A percentile compares a stretch with the other conserved stretches of the same genome.
Conservation (phyloP, 2,888 invertebrate genomes). For the Brachyptera putata region DNA sequence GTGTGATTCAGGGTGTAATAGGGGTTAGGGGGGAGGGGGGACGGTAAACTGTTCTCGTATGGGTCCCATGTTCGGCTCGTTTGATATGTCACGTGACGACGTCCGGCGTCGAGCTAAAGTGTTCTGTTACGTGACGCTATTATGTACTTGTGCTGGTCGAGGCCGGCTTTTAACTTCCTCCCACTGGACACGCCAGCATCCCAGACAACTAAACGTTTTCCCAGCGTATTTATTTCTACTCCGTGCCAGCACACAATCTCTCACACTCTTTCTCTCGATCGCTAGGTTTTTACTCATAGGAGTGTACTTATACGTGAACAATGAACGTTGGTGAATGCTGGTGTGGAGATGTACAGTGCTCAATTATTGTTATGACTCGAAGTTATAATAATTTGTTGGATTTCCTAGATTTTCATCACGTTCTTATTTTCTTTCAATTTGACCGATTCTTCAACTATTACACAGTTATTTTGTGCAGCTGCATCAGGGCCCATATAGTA, state of each 20-base stretch:
- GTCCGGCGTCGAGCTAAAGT: slow-evolving; percentile 2
- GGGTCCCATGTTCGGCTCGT: slow-evolving; percentile 12
- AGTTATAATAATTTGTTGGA: too few relatives aligned
- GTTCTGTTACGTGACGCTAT: slow-evolving; percentile 17
- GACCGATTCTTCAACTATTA: too few relatives aligned
- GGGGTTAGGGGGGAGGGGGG: neutral
- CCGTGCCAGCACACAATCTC: neutral
- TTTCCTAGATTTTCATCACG: too few relatives aligned
- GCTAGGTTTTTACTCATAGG: too few relatives aligned
- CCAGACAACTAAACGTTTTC: neutral
- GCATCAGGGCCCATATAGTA: too few relatives aligned
- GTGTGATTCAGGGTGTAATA: too few relatives aligned
- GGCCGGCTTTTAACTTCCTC: slow-evolving; percentile 3
- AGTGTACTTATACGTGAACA: too few relatives aligned
- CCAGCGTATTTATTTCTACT: neutral
- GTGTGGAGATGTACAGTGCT: too few relatives aligned
- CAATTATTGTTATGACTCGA: too few relatives aligned
- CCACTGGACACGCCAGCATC: neutral
- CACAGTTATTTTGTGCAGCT: too few relatives aligned
- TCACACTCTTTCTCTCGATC: neutral
- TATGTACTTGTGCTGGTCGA: neutral
- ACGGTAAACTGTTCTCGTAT: slow-evolving; percentile 4
- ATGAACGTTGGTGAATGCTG: too few relatives aligned
- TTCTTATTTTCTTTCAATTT: too few relatives aligned
- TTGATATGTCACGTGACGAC: neutral